phyloP scores from a whole-genome alignment of 2,113 vertebrate genomes.

The Pongo abelii region DNA sequence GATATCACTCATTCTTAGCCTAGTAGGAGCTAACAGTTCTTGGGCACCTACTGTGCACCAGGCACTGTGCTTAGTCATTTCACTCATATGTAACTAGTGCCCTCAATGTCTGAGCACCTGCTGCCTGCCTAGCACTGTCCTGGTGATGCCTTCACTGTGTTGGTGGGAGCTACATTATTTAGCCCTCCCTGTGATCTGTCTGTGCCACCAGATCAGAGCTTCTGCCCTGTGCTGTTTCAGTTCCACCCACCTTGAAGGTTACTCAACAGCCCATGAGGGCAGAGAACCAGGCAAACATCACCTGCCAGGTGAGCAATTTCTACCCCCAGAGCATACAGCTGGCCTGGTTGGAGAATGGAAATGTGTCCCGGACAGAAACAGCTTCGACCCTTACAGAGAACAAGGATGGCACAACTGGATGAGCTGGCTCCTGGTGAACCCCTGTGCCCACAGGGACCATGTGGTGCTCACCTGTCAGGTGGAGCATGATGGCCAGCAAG shows the following conservation, averaged over 20 bases:
- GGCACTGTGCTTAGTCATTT: neutral
- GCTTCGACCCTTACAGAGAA: accelerated
- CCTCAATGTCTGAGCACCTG: neutral
- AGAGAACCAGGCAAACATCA: neutral
- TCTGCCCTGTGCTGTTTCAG: constrained; percentile 64
- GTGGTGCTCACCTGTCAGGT: constrained; percentile 9
- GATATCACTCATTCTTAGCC: neutral
- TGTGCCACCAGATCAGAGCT: neutral
- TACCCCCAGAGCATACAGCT: neutral
- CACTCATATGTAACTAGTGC: accelerated
- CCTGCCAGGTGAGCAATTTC: neutral
- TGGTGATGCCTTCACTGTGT: accelerated
- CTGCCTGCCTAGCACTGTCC: neutral
- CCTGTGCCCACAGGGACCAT: neutral
- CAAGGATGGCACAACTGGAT: neutral
- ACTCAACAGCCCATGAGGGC: accelerated
- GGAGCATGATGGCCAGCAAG: neutral
- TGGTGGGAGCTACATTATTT: accelerated
- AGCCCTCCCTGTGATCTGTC: neutral
- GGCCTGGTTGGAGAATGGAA: constrained; percentile 23
- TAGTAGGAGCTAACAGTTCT: accelerated
- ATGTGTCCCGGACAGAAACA: accelerated
- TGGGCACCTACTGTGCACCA: neutral
- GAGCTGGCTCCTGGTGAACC: neutral
- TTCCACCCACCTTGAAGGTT: neutral